Base-by-base conservation (phyloP, 2,888 invertebrate genomes). In the Horisme vitalbata region DNA sequence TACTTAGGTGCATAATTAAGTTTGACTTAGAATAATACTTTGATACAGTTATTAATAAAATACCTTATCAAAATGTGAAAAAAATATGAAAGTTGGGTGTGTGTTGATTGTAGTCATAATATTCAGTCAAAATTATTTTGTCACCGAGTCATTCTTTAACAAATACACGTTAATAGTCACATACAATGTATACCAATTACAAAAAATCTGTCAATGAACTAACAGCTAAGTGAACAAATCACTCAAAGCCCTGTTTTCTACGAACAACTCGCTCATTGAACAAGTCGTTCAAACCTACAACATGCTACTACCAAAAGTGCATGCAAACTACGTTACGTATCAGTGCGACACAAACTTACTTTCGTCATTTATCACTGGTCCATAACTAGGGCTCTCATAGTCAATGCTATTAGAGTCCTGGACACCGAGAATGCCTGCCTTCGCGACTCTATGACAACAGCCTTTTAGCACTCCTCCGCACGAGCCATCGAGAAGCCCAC, bases 401-500 rank as follows among this genome's bases (percentile, higher is more conserved):
- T 94, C 93, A 67, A 92, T 81, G 71, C 91, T 92, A 78, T 92
- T 90, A 48, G 91, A 92, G 63, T 93, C 93, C 69, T 90, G 92
- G 46, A 93, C 91, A 57, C 93, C 93, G 43, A 93, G 85, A 5
- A 87, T 68, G 46, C 93, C 93, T 51, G 93, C 91, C 73, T 94
- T 94, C 8, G 93, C 93, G 46, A 92, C 91, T 81, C 95, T 93
- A 76, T 95, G 95, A 83, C 97, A 97, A 91, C 97, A 97, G 58
- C 96, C 96, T 75, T 94, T 95, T 63, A 97, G 91, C 58, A 97
- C 90, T 55, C 95, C 93, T 61, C 94, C 94, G 81, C 97, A 97
- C 57, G 95, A 93, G 59, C 95, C 95, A 70, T 96, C 96, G 71
- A 97, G 90, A 46, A 96, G 91, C 49, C 97, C 97, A 62, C 96